A percentile compares a stretch with the other conserved stretches of the same genome.
Evolutionary conservation across 1,140 invertebrate genomes (phyloP).

Genomic region (Pomacea maculata): DNA sequence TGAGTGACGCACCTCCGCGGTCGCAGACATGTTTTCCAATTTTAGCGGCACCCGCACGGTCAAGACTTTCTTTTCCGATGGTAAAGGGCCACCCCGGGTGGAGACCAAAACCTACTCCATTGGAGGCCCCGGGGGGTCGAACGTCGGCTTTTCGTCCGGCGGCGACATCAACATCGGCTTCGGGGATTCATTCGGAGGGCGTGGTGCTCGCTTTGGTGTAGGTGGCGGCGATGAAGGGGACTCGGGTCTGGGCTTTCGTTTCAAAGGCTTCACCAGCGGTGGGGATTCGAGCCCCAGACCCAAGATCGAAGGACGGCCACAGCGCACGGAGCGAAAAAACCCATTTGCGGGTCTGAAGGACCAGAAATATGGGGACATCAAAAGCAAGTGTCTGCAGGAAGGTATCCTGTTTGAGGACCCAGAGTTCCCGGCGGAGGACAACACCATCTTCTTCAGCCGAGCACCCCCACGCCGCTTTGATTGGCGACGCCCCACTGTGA

Average conservation of each 20-base stretch:
- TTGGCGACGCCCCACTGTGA: constrained; percentile 61
- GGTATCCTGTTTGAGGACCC: constrained; percentile 62
- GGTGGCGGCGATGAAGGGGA: constrained; percentile 32
- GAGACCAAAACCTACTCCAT: constrained; percentile 51
- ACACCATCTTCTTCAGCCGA: constrained; percentile 60
- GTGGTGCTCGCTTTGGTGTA: constrained; percentile 28
- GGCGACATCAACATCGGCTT: constrained; percentile 21
- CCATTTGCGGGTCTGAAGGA: constrained; percentile 49
- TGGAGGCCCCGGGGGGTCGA: constrained; percentile 39
- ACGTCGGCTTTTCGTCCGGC: constrained; percentile 20
- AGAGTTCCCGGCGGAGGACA: constrained; percentile 56
- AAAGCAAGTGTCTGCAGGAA: constrained; percentile 49
- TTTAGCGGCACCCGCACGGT: constrained; percentile 40
- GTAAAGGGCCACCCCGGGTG: constrained; percentile 41
- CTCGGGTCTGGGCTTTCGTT: constrained; percentile 10
- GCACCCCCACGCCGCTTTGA: constrained; percentile 56
- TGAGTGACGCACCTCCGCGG: too few relatives aligned
- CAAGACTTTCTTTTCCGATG: constrained; percentile 48
- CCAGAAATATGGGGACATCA: constrained; percentile 58
- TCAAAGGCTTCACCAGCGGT: constrained; percentile 24
- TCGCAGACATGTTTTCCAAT: constrained; percentile 7
- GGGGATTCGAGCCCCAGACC: constrained; percentile 24
- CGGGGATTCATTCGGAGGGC: constrained; percentile 38
- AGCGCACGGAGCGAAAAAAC: constrained; percentile 39
- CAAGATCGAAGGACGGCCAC: constrained; percentile 35